phyloP scores from a whole-genome alignment of 2,113 vertebrate species.

The Stigmatopora nigra region DNA sequence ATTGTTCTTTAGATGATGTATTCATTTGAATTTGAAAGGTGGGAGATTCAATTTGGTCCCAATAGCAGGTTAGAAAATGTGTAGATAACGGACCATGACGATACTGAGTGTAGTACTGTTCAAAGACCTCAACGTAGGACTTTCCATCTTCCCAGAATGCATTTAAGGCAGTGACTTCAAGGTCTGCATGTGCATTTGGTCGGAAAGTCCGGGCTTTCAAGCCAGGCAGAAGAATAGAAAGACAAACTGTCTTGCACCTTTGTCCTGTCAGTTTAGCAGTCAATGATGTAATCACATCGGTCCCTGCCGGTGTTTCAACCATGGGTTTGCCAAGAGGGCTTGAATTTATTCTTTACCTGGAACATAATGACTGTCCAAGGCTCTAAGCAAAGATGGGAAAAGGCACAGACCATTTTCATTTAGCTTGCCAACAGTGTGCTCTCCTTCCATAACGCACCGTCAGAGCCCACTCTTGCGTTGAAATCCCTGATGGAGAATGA shows the following conservation, averaged over 20 bases:
- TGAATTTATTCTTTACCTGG: not conserved
- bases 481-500: slow-evolving; percentile 3
- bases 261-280: not conserved
- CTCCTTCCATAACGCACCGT: not conserved
- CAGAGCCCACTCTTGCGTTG: slow-evolving; percentile 1
- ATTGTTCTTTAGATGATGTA: too few relatives aligned
- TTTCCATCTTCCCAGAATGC: not conserved
- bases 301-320: not conserved
- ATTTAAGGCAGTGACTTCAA: not conserved
- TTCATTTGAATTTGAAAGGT: too few relatives aligned
- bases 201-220: not conserved
- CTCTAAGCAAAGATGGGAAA: not conserved
- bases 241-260: not conserved
- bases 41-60: too few relatives aligned
- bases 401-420: not conserved
- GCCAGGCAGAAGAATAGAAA: not conserved
- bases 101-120: too few relatives aligned
- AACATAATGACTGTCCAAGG: not conserved
- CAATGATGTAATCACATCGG: not conserved
- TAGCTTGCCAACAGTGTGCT: not conserved
- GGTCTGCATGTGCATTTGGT: not conserved
- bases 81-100: too few relatives aligned
- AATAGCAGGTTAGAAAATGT: too few relatives aligned
- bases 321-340: not conserved
- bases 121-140: too few relatives aligned